Base-by-base conservation (phyloP, 1,140 invertebrate species). In the Cyclina sinensis region DNA sequence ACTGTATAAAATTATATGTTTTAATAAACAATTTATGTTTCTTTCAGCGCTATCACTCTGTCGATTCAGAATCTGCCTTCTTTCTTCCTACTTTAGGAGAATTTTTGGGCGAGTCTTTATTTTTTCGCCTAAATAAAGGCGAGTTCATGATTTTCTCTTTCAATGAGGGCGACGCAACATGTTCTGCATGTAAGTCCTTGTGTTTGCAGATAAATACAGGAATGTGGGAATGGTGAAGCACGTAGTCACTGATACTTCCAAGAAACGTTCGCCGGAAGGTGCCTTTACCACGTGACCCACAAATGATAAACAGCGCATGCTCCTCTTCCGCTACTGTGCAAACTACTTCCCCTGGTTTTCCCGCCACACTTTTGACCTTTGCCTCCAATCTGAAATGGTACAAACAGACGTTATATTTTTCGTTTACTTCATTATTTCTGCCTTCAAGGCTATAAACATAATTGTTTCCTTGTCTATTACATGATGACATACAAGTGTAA, bases 191-290 rank as follows among this genome's bases (percentile, higher is more conserved):
- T 9, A 76, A 70, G 59, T 65, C 79, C 39, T 89, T 90, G 46
- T 87, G 90, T 79, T 84, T 74, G 35, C 89, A 88, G 11, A 91
- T 82, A 3, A 90, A 43, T 5, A 92, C 92, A 18, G 92, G 92
- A 51, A 92, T 79, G 83, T 91, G 86, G 0, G 91, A 78, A 81
- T 93, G 91, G 24, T 90, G 91, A 21, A 93, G 73, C n/a, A 92
- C 89, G 78, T 90, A 93, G 70, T 93, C 91, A 70, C 92, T 93
- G 83, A 92, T 91, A 54, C 91, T 92, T 16, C 92, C 92, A 4
- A 93, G 43, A n/a, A 93, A 83, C 27, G 91, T 90, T 18, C 92
- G 90, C 16, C 92, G 90, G 16, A 93, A 59, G 16, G 90, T 88
- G 43, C 90, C 92, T 70, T 91, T 73, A 27, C 92, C 92, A 73